Percentiles rank a stretch among this genome's conserved stretches.
phyloP scores from a whole-genome alignment of 2,797 vertebrate species.

The Fundulus diaphanus region DNA sequence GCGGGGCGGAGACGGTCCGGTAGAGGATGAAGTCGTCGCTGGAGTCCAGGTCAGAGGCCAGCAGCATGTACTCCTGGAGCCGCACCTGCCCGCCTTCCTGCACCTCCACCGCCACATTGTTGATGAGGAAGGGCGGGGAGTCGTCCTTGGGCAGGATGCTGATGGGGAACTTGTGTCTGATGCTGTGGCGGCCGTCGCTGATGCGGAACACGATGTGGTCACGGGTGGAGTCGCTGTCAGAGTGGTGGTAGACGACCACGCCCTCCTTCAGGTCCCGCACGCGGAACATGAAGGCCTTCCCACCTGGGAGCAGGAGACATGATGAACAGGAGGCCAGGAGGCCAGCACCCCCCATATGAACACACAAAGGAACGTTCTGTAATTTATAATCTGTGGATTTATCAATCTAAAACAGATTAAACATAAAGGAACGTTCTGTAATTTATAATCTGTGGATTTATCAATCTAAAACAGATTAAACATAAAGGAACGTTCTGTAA shows the following conservation, averaged over 20 bases:
- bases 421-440: too few species aligned
- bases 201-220: slow-evolving; percentile 80
- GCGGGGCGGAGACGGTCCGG: slow-evolving; percentile 37
- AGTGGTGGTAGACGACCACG: slow-evolving; percentile 79
- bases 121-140: slow-evolving; percentile 77
- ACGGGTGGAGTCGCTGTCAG: slow-evolving; percentile 80
- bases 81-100: slow-evolving; percentile 57
- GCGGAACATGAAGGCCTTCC: slow-evolving; percentile 83
- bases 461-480: too few species aligned
- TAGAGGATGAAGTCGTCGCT: slow-evolving; percentile 74
- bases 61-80: slow-evolving; percentile 67
- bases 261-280: slow-evolving; percentile 78
- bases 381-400: too few species aligned
- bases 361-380: too few species aligned
- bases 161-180: slow-evolving; percentile 79
- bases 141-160: slow-evolving; percentile 81
- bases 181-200: slow-evolving; percentile 79
- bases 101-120: slow-evolving; percentile 75
- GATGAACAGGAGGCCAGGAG: too few species aligned
- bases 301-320: slow-evolving; percentile 65
- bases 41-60: slow-evolving; percentile 79
- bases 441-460: too few species aligned
- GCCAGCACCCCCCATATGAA: too few species aligned
- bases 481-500: too few species aligned
- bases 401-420: too few species aligned